Base-by-base conservation (phyloP, 2,113 vertebrate genomes). In the Anolis carolinensis region DNA sequence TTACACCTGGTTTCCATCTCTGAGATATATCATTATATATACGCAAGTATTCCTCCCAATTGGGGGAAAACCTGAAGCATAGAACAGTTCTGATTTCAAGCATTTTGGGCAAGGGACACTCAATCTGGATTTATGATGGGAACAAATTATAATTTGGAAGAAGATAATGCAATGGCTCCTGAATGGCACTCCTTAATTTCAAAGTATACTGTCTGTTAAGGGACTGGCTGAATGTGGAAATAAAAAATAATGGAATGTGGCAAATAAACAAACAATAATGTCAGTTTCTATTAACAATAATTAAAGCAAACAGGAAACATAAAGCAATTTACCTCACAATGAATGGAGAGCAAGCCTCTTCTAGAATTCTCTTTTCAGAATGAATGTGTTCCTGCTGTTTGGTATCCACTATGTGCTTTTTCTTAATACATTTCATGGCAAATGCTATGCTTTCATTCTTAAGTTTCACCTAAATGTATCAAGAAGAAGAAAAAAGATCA, bases 381-480 rank as follows among this genome's bases (percentile, higher is more conserved):
- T 98, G 98, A 85, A 99, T 95, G 18, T 99, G 98, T 71, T 98
- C 98, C 75, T 99, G 98, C 70, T 99, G 98, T 27, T 97, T 97
- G 1, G 97, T 98, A 81, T 99, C 98, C 52, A 99, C 98, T 1
- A 99, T 91, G 2, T 98, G 98, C 73, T 97, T 97, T 94, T 99
- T 99, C 94, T 97, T 98, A 72, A 99, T 98, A 81, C 98, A 98
- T 89, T 99, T 99, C 95, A 99, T 96, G 73, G 98, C 98, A 94
- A 99, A 99, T 8, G 97, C 95, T 20, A 91, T 59, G 1, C 97
- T 97, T 88, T 98, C 98, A 65, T 98, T 97, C 95, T 97, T 98
- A 30, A 99, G 95, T 92, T 98, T 99, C 85, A 99, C 98, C 98
- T 99, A 74, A 0, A 1, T 70, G 72, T 86, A 44, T 21, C 50